These are phyloP conservation scores for Mechanitis mazaeus DNA, from an alignment of 2,888 invertebrate genomes.

Conservation along the genomic window DNA sequence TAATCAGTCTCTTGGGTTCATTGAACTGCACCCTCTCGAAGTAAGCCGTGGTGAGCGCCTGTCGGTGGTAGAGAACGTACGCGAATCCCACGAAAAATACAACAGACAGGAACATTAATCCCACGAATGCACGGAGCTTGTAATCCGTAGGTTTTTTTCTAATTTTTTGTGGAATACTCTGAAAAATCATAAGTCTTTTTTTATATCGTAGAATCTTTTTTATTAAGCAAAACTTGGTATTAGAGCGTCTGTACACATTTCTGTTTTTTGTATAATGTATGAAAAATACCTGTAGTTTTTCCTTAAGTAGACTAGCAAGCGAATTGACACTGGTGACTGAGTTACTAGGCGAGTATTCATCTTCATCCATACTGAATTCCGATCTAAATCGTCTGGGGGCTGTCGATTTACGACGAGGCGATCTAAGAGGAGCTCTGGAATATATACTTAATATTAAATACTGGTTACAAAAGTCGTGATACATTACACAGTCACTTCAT, in stretches of 20 bases:
- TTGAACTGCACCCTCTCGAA: conserved; percentile 90
- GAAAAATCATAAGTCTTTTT: conserved; percentile 22
- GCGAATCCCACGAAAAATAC: conserved; percentile 89
- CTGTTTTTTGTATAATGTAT: no score
- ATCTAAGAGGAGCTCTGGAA: conserved; percentile 79
- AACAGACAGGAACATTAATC: conserved; percentile 86
- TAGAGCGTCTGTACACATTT: not conserved
- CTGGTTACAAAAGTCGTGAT: not conserved
- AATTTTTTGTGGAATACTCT: conserved; percentile 85
- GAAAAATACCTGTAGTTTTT: conserved; percentile 83
- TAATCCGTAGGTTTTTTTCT: conserved; percentile 85
- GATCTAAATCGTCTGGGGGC: conserved; percentile 74
- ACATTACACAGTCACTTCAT: conserved; percentile 5
- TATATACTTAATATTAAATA: no score
- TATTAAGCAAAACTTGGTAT: not conserved
- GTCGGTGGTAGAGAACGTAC: conserved; percentile 88
- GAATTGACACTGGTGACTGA: conserved; percentile 92
- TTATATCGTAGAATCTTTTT: not conserved
- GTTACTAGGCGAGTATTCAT: conserved; percentile 82
- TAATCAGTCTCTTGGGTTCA: conserved; percentile 83
- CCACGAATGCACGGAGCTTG: conserved; percentile 88
- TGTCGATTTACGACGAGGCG: conserved; percentile 77
- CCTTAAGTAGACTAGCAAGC: conserved; percentile 86
- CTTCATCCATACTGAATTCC: conserved; percentile 77
- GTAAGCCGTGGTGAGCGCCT: conserved; percentile 87